Conservation (phyloP, 2,797 vertebrate species). For the Micromesistius poutassou region DNA sequence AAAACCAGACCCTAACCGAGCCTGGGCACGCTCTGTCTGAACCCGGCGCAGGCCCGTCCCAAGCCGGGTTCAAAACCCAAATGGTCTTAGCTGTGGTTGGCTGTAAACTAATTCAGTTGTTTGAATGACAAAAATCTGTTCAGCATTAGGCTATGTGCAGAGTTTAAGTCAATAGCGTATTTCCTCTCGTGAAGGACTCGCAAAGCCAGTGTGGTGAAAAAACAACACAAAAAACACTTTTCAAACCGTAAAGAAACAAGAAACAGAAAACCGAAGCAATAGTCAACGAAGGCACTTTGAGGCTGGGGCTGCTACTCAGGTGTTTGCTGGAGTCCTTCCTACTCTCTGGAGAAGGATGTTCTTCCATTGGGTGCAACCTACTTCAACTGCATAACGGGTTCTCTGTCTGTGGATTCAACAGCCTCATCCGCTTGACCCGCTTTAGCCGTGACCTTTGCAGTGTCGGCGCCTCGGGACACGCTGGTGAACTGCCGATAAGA, state of each 20-base stretch:
- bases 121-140: too few species aligned
- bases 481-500: slow-evolving; percentile 48
- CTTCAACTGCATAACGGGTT: slow-evolving; percentile 17
- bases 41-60: too few species aligned
- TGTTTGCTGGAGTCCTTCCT: not conserved
- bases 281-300: not conserved
- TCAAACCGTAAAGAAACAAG: not conserved
- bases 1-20: too few species aligned
- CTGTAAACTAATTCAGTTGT: too few species aligned
- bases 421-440: slow-evolving; percentile 60
- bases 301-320: not conserved
- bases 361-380: slow-evolving; percentile 28
- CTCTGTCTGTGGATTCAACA: slow-evolving; percentile 50
- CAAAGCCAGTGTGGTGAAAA: too few species aligned
- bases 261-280: not conserved
- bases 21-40: too few species aligned
- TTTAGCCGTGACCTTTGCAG: slow-evolving; percentile 55
- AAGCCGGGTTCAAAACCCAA: too few species aligned
- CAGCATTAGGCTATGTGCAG: too few species aligned
- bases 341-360: slow-evolving; percentile 14
- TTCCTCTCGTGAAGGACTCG: too few species aligned
- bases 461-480: slow-evolving; percentile 50
- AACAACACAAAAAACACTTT: too few species aligned
- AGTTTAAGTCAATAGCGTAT: too few species aligned
- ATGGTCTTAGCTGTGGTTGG: too few species aligned